A percentile compares a stretch with the other conserved stretches of the same genome.
phyloP scores from a whole-genome alignment of 2,888 invertebrate genomes.

The Thelaira solivaga region DNA sequence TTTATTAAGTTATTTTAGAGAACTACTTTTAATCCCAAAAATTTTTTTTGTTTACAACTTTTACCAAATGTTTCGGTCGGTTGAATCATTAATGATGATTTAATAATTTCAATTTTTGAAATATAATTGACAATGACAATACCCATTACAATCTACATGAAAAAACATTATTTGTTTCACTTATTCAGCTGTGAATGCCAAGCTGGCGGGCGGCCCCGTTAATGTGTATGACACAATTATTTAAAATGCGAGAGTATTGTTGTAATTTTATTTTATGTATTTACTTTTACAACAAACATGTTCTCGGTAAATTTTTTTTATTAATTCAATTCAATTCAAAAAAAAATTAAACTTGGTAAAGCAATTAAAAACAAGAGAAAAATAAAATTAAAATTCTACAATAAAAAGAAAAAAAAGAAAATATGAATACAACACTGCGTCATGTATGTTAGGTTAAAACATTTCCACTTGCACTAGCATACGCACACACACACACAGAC shows the following conservation, averaged over 20 bases:
- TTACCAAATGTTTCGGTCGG: no score
- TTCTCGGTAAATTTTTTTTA: not conserved
- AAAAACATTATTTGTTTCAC: constrained; percentile 47
- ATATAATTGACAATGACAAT: constrained; percentile 21
- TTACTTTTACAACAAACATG: not conserved
- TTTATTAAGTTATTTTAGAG: no score
- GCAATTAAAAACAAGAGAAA: not conserved
- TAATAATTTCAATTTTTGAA: no score
- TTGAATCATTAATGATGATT: no score
- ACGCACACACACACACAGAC: not conserved
- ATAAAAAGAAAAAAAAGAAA: not conserved
- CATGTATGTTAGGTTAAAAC: not conserved
- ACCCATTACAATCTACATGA: constrained; percentile 14
- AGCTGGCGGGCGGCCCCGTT: constrained; percentile 51
- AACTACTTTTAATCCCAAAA: no score
- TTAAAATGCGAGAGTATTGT: constrained; percentile 26
- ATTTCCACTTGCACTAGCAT: no score
- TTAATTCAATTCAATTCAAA: not conserved
- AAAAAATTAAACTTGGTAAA: constrained; percentile 30
- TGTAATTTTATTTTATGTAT: constrained; percentile 15
- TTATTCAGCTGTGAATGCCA: constrained; percentile 59
- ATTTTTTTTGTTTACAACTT: no score
- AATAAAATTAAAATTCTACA: constrained; percentile 25
- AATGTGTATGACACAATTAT: constrained; percentile 54
- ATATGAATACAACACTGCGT: not conserved